Evolutionary conservation across 2,888 invertebrate species (phyloP), one percentile per base, ranked within the genome.

Genomic region (Metopia argyrocephala): DNA sequence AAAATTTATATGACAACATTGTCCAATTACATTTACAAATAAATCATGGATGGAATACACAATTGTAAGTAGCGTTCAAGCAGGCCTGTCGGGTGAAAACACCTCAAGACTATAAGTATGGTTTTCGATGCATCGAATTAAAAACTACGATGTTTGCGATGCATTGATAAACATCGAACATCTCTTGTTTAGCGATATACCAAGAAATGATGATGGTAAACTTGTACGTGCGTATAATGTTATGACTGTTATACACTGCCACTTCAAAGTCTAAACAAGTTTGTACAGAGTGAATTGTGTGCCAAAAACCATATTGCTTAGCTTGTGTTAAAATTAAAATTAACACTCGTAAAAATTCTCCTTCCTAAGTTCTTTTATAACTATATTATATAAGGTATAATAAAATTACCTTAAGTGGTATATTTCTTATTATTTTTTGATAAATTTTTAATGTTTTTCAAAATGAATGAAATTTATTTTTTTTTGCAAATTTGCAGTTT

Each of bases 191-290:
- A n/a, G n/a, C n/a, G 21, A 65, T n/a, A 46, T 46, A 46, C 6
- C 46, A 15, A 46, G 46, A 46, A 46, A 46, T n/a, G 1, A 50
- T 50, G 50, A 1, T 5, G 50, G 9, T 4, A 50, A 50, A 50
- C 21, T 50, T 50, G 50, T 18, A 9, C 50, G 18, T 50, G 21
- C 18, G n/a, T n/a, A 50, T 7, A 21, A 50, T 50, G 21, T 20
- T 21, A 7, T 50, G 21, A 21, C 21, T 20, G 50, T 50, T 50
- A 9, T 50, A 50, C 5, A 50, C 0, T 59, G 38, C 38, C 38
- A 27, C n/a, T 28, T 25, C 28, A 59, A 59, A 59, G 59, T 59
- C 59, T 59, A 38, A 23, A 59, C 38, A 59, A 38, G 38, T 59
- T 59, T 20, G 2, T 59, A 27, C 57, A 27, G 9, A 59, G n/a